A percentile compares a stretch with the other conserved stretches of the same genome.
phyloP scores from a whole-genome alignment of 2,888 invertebrate genomes.

The Leptinotarsa tumamoca region DNA sequence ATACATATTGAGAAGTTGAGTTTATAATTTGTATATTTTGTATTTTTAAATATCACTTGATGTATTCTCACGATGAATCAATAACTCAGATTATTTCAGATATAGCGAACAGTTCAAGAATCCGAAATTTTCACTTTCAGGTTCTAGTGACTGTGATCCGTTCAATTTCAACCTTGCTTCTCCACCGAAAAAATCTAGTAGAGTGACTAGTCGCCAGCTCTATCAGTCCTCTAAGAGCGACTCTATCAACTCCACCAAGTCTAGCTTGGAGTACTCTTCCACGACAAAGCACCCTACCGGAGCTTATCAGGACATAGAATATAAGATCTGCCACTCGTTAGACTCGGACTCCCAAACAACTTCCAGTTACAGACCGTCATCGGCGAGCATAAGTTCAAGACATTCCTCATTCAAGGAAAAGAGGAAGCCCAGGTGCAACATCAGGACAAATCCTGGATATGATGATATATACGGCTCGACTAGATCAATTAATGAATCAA shows the following conservation, averaged over 20 bases:
- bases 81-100: neutral
- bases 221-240: conserved; percentile 62
- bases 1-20: too few relatives aligned
- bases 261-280: conserved; percentile 62
- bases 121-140: conserved; percentile 30
- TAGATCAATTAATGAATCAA: conserved; percentile 65
- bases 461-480: conserved; percentile 63
- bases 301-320: conserved; percentile 63
- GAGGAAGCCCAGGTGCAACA: conserved; percentile 65
- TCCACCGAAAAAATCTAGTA: conserved; percentile 58
- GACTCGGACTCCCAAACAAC: conserved; percentile 60
- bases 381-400: conserved; percentile 53
- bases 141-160: conserved; percentile 57
- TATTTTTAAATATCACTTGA: too few relatives aligned
- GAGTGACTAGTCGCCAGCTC: conserved; percentile 56
- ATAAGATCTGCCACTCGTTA: conserved; percentile 63
- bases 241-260: conserved; percentile 61
- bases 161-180: conserved; percentile 61
- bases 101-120: neutral
- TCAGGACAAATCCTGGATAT: conserved; percentile 74
- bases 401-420: conserved; percentile 64
- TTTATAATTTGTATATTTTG: too few relatives aligned
- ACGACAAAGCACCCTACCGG: conserved; percentile 63
- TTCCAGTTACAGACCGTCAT: conserved; percentile 55
- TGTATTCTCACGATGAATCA: neutral